Evolutionary conservation across 2,113 vertebrate genomes (phyloP), one percentile per base, ranked within the genome.

Genomic region (Stigmatopora nigra): DNA sequence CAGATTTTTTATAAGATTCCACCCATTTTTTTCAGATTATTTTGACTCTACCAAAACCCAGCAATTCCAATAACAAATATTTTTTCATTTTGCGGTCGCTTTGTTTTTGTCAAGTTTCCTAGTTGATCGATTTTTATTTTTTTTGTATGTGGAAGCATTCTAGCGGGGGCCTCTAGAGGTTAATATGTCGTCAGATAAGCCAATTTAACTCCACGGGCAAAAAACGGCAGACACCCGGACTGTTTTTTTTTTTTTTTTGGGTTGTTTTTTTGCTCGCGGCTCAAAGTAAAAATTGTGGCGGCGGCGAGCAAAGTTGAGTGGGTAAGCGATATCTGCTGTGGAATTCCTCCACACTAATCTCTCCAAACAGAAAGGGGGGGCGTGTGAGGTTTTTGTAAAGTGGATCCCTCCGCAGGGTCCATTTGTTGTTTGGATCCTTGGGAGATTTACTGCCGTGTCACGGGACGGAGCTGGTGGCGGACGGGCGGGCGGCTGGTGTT

Each of bases 281-380:
- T 45, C 41, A 45, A 44, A 61, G 38, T 13, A 61, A 61, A 61
- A 46, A 31, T 56, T 0, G 41, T 19, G 7, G 41, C 14, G 19
- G 41, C 14, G 19, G 38, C 14, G 41, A 45, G n/a, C 14, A 22
- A 61, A 61, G 12, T 61, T 61, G 59, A 61, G 59, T 45, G 59
- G 41, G 59, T 61, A 61, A 61, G 41, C 41, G 19, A 61, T 61
- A 61, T 61, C 19, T 45, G 38, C 41, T 45, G 59, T 61, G 59
- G 59, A 61, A 61, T 61, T 61, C 59, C 59, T 22, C 41, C 17
- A 44, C 58, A 7, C 59, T 45, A 61, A 61, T 61, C 59, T 61
- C 41, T 61, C 36, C 59, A 61, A 61, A 61, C 59, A 22, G 41
- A 44, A 12, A 60, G 36, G 1, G n/a, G n/a, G 35, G 35, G 31